Evolutionary conservation across 1,140 invertebrate genomes (phyloP).

Genomic region (Diploscapter pachys): DNA sequence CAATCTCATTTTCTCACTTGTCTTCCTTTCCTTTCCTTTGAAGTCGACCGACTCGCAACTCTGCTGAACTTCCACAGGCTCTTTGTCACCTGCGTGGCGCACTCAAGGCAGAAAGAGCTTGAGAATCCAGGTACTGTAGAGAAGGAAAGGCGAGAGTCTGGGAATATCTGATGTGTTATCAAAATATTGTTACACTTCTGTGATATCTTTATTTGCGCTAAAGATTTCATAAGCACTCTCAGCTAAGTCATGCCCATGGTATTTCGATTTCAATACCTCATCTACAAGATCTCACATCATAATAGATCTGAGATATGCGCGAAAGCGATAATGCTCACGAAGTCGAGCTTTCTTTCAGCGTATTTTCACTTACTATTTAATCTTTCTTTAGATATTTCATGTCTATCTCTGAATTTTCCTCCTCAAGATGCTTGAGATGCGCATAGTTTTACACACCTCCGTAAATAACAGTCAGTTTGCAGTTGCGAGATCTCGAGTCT

Average conservation of each 20-base stretch:
- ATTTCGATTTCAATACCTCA: background rate
- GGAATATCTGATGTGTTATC: background rate
- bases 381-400: background rate
- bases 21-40: no score
- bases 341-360: background rate
- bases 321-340: background rate
- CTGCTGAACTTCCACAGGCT: no score
- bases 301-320: background rate
- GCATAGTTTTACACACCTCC: background rate
- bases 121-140: no score
- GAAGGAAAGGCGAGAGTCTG: background rate
- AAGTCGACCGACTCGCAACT: no score
- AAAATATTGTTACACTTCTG: background rate
- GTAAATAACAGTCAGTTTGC: background rate
- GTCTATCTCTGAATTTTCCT: background rate
- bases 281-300: background rate
- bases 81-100: no score
- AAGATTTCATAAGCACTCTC: background rate
- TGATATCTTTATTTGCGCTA: background rate
- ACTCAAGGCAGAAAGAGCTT: no score
- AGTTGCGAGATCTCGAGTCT: no score
- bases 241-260: background rate
- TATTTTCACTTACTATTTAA: background rate
- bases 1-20: no score
- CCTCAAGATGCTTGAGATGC: background rate